Percentiles rank a stretch among this genome's conserved stretches.
Evolutionary conservation across 2,113 vertebrate species (phyloP).

Genomic region (Lepus europaeus): DNA sequence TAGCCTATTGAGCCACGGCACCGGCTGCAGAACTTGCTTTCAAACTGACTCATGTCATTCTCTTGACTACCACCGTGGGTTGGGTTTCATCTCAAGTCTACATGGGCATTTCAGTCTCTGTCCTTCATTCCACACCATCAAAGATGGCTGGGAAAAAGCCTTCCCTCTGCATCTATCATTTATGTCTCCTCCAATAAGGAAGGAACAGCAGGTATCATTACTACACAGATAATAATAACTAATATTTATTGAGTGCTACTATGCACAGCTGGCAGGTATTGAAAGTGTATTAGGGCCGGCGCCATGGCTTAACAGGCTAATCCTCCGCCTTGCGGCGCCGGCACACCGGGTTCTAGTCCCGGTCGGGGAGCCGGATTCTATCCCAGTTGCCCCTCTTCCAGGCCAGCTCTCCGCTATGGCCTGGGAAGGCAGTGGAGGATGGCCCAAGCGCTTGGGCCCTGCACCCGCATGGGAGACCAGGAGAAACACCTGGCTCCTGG

Average conservation of each 20-base stretch:
- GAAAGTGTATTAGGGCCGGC: no score
- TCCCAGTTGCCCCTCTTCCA: no score
- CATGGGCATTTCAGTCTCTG: slow-evolving; percentile 25
- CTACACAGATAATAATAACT: slow-evolving; percentile 13
- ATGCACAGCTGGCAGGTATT: neutral
- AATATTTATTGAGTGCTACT: slow-evolving; percentile 48
- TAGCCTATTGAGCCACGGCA: no score
- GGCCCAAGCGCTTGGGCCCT: no score
- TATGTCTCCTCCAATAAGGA: slow-evolving; percentile 26
- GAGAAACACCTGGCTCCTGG: no score
- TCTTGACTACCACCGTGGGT: slow-evolving; percentile 3
- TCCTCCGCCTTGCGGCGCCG: no score
- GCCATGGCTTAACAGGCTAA: no score
- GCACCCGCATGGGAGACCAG: no score
- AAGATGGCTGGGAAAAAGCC: slow-evolving; percentile 1
- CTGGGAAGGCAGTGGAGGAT: no score
- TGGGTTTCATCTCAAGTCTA: slow-evolving; percentile 36
- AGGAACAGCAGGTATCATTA: slow-evolving; percentile 31
- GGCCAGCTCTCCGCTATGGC: no score
- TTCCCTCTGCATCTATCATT: slow-evolving; percentile 38
- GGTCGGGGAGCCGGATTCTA: no score
- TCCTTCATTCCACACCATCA: slow-evolving; percentile 11
- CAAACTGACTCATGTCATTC: slow-evolving; percentile 3
- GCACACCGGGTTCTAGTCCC: no score
- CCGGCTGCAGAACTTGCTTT: slow-evolving; percentile 20